Conservation (phyloP, 2,113 vertebrate genomes). For the Mormoops blainvillei region DNA sequence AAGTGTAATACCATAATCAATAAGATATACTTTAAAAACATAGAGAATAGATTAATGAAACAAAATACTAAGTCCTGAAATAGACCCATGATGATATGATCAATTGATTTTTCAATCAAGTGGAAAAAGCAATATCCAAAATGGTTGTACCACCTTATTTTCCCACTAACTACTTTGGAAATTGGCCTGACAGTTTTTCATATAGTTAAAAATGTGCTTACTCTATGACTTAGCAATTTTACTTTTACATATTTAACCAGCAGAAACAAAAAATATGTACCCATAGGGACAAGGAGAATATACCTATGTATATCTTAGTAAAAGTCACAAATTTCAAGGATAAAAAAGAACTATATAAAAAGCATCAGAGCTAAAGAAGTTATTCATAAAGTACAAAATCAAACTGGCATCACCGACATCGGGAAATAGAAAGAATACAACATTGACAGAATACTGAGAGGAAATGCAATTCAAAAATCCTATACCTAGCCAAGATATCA, state of each 20-base stretch:
- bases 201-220: neutral
- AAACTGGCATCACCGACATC: conserved; percentile 17
- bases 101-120: neutral
- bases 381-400: conserved; percentile 31
- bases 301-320: neutral
- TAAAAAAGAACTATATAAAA: neutral
- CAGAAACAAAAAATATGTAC: neutral
- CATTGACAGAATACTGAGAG: conserved; percentile 43
- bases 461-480: conserved; percentile 32
- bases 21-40: too few relatives aligned
- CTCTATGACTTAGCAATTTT: too few relatives aligned
- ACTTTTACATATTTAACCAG: neutral
- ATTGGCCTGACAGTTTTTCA: neutral
- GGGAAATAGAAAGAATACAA: conserved; percentile 36
- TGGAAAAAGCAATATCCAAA: neutral
- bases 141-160: neutral
- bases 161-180: neutral
- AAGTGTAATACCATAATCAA: too few relatives aligned
- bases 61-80: neutral
- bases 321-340: conserved; percentile 2
- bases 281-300: neutral
- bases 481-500: conserved; percentile 50
- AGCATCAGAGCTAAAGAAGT: conserved; percentile 33
- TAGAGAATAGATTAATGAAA: too few relatives aligned
- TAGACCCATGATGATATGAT: neutral